Conservation (phyloP, 2,113 vertebrate species). For the Mugil cephalus region DNA sequence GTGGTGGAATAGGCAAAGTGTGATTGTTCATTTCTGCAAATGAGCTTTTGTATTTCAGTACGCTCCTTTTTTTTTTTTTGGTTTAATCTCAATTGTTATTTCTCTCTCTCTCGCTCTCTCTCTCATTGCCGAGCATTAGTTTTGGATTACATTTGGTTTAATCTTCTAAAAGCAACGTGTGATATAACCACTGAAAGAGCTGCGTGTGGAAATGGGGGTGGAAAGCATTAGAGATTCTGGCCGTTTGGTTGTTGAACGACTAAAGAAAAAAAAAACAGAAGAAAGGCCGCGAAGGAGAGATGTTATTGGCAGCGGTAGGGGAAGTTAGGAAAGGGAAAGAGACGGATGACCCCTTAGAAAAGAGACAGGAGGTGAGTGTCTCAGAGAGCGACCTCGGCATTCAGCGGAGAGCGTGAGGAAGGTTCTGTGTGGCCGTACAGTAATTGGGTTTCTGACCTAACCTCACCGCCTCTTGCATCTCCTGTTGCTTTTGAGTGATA, state of each 20-base stretch:
- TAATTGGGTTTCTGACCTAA: conserved; percentile 80
- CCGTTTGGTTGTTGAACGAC: conserved; percentile 36
- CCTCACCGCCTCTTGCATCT: conserved; percentile 62
- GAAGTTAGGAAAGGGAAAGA: conserved; percentile 49
- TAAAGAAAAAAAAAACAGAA: conserved; percentile 57
- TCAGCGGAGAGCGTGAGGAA: conserved; percentile 28
- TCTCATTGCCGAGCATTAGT: conserved; percentile 14
- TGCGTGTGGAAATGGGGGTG: conserved; percentile 66
- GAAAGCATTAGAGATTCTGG: conserved; percentile 56
- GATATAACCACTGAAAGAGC: conserved; percentile 64
- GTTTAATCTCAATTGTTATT: conserved; percentile 30
- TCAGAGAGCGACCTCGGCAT: conserved; percentile 39
- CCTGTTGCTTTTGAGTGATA: conserved; percentile 74
- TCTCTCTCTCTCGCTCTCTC: conserved; percentile 17
- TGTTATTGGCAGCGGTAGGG: conserved; percentile 25
- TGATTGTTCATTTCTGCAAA: conserved; percentile 7
- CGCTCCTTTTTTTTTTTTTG: conserved; percentile 22
- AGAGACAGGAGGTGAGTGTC: conserved; percentile 48
- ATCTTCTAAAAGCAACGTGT: conserved; percentile 67
- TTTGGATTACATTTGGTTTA: conserved; percentile 62
- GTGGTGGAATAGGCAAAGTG: neutral
- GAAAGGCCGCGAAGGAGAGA: conserved; percentile 56
- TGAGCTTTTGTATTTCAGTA: conserved; percentile 15
- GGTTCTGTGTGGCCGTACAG: conserved; percentile 49
- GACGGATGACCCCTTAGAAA: conserved; percentile 49